Evolutionary conservation across 2,113 vertebrate species (phyloP), one percentile per base, ranked within the genome.

Genomic region (Oncorhynchus nerka): DNA sequence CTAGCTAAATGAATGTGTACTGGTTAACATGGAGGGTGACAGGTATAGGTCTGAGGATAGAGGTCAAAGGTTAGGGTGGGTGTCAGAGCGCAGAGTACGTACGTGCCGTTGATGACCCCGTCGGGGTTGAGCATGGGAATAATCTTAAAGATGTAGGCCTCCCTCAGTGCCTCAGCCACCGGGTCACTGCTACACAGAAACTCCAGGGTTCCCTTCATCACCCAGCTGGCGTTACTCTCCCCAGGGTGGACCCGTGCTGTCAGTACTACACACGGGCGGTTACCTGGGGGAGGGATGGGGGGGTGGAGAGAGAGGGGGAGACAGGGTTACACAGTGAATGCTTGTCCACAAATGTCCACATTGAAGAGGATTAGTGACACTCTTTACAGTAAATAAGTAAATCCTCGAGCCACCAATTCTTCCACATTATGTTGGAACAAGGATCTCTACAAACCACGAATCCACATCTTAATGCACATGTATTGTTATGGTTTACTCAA

Each of bases 121-220:
- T 99, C 97, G 0, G 97, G 96, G 79, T 98, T 99, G 49, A 99
- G 94, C 95, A 99, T 97, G 51, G 97, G 97, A 78, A 99, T 85
- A 62, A 99, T 81, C 89, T 98, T 98, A 90, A 99, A 98, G 88
- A 99, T 92, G 75, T 95, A 98, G n/a, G 92, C 92, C 71, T 97
- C 95, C 70, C 97, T 83, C 78, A 99, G 86, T 70, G 94, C 95
- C 81, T 93, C 88, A 4, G 97, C 97, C 69, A 94, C 93, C 0
- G 94, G 94, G 55, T 97, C 94, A 0, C 1, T 82, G 79, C 97
- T 95, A 84, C 94, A 91, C 3, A 99, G 93, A 80, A 98, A 98
- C 84, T 97, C 97, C 88, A 99, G 79, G 1, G 95, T 94, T 0
- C 97, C 97, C 87, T 96, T 98, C 95, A 98, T 97, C 68, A 97